Percentiles rank a stretch among this genome's conserved stretches.
Conservation (phyloP, 2,888 invertebrate species). For the Diogma glabrata region DNA sequence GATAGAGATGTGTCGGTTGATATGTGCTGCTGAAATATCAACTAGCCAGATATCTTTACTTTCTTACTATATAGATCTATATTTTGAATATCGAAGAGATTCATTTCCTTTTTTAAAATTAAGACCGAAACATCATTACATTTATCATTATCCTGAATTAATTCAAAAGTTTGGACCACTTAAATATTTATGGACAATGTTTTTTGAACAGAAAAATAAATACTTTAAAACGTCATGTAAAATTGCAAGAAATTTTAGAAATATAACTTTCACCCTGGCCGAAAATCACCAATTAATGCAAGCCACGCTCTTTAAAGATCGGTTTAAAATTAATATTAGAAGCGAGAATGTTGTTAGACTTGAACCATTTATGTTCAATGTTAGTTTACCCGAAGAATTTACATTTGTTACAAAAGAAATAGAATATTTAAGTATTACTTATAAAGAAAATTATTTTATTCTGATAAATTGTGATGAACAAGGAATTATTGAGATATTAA, state of each 20-base stretch:
- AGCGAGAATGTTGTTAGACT: not conserved
- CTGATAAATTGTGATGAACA: not conserved
- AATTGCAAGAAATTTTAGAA: not conserved
- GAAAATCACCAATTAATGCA: constrained; percentile 7
- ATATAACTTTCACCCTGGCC: not conserved
- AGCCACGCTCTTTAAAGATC: not conserved
- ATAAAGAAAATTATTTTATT: too few species aligned
- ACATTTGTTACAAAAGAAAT: constrained; percentile 6
- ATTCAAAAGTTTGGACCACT: not conserved
- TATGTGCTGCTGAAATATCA: too few species aligned
- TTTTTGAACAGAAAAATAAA: constrained; percentile 1
- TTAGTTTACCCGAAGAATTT: constrained; percentile 1
- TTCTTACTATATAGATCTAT: too few species aligned
- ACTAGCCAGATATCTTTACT: too few species aligned
- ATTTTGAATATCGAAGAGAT: too few species aligned
- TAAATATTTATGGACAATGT: not conserved
- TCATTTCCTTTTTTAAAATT: too few species aligned
- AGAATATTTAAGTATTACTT: too few species aligned
- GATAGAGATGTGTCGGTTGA: too few species aligned
- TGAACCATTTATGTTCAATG: not conserved
- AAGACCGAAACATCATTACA: too few species aligned
- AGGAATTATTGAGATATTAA: not conserved
- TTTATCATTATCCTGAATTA: not conserved
- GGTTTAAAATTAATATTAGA: constrained; percentile 1
- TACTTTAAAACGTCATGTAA: not conserved